Evolutionary conservation across 2,113 vertebrate species (phyloP).

Genomic region (Tor tambroides): DNA sequence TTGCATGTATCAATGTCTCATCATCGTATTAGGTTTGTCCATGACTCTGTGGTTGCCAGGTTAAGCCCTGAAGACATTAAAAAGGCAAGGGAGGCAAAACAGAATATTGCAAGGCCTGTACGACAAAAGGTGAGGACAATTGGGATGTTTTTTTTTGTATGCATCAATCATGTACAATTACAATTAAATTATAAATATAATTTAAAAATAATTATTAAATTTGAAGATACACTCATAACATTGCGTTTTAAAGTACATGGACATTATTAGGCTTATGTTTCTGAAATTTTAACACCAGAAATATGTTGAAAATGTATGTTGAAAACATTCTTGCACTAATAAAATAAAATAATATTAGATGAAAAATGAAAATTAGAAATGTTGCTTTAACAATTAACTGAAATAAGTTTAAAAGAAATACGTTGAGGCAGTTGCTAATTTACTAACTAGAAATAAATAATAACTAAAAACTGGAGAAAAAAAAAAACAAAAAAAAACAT

Average conservation of each 20-base stretch:
- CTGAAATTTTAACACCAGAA: too few relatives aligned
- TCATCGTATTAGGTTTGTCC: slow-evolving; percentile 62
- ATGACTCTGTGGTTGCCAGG: slow-evolving; percentile 70
- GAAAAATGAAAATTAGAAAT: neutral
- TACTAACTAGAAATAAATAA: neutral
- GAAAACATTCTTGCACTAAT: neutral
- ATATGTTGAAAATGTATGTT: neutral
- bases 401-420: neutral
- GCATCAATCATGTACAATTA: neutral
- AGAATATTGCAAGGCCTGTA: slow-evolving; percentile 64
- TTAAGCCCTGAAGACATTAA: slow-evolving; percentile 83
- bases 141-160: neutral
- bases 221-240: neutral
- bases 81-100: slow-evolving; percentile 81
- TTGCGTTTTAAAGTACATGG: neutral
- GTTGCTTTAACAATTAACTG: neutral
- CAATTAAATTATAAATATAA: neutral
- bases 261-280: neutral
- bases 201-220: neutral
- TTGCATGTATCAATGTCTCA: slow-evolving; percentile 62
- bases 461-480: too few relatives aligned
- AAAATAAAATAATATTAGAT: neutral
- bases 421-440: neutral
- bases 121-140: slow-evolving; percentile 76
- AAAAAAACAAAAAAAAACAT: too few relatives aligned